Evolutionary conservation across 2,888 invertebrate species (phyloP), one percentile per base, ranked within the genome.

Genomic region (Cheilosia pagana): DNA sequence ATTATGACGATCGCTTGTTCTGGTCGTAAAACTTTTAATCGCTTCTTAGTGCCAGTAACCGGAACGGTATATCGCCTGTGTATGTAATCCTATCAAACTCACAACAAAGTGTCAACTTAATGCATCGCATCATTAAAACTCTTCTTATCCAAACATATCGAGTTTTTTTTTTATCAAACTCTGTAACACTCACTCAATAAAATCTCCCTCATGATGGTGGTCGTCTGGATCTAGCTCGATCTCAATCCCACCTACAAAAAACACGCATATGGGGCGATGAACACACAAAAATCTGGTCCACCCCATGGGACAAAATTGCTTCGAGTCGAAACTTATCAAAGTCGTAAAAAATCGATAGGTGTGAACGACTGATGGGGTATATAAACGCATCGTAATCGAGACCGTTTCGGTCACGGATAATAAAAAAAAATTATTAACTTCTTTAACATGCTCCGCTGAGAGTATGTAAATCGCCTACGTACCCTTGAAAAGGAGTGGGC

Each of bases 321-420:
- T 28, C 28, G 12, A 59, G 52, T 21, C 45, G 12, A 52, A 55
- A 23, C 48, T 53, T 83, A 78, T 83, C 82, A 62, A 57, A 72
- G 62, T 52, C 62, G 78, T 57, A 68, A 53, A 78, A 78, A 83
- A 45, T 62, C 68, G 82, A 78, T 78, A 83, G 78, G 82, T 78
- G 82, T 74, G 78, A 83, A 78, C 78, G 68, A 68, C 68, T 75
- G 45, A 45, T 16, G 45, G 7, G 57, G 53, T 43, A 16, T 4
- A 57, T 65, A 63, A 75, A 52, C 50, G 57, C 45, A 67, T 81
- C 76, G 77, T 72, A 81, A 72, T 63, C 62, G 45, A 43, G 77
- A 65, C 53, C 43, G 65, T 74, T 67, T 83, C 57, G 43, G 82
- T 68, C 78, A 78, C 43, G 82, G 72, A 60, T 67, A 83, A 59